Percentiles rank a stretch among this genome's conserved stretches.
Evolutionary conservation across 2,888 invertebrate genomes (phyloP).

Genomic region (Drosophila falleni): DNA sequence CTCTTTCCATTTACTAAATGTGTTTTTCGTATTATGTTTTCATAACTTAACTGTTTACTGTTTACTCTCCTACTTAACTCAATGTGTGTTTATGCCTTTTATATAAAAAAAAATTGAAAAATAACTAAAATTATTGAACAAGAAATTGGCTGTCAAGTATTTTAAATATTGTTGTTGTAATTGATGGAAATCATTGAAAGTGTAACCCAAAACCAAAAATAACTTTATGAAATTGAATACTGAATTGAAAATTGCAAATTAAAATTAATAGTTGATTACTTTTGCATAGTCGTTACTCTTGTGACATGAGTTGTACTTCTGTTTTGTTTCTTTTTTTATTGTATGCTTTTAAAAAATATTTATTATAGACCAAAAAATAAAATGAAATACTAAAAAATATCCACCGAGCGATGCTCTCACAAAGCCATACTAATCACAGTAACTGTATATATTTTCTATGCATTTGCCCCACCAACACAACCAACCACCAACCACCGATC

Average conservation of each 20-base stretch:
- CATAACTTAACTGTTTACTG: constrained; percentile 58
- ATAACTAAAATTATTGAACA: constrained; percentile 16
- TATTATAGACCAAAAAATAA: constrained; percentile 39
- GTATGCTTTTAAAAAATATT: constrained; percentile 72
- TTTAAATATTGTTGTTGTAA: constrained; percentile 72
- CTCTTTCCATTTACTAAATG: constrained; percentile 37
- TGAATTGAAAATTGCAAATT: constrained; percentile 45
- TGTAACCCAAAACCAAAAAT: constrained; percentile 49
- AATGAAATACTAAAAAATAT: constrained; percentile 22
- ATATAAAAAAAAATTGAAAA: constrained; percentile 25
- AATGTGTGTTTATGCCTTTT: constrained; percentile 61
- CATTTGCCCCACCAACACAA: constrained; percentile 71
- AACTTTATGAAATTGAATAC: constrained; percentile 49
- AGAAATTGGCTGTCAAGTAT: constrained; percentile 59
- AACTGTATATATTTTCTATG: constrained; percentile 80
- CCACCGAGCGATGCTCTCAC: constrained; percentile 70
- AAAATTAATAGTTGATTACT: constrained; percentile 74
- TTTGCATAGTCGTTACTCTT: constrained; percentile 77
- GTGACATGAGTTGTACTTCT: constrained; percentile 71
- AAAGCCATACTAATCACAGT: constrained; percentile 76
- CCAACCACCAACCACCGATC: constrained; percentile 43
- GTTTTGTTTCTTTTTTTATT: constrained; percentile 41
- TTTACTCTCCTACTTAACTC: constrained; percentile 56
- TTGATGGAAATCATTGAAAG: constrained; percentile 53
- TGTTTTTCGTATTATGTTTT: constrained; percentile 50